A percentile compares a stretch with the other conserved stretches of the same genome.
Conservation (phyloP, 2,888 invertebrate species). For the Aphodius sticticus region DNA sequence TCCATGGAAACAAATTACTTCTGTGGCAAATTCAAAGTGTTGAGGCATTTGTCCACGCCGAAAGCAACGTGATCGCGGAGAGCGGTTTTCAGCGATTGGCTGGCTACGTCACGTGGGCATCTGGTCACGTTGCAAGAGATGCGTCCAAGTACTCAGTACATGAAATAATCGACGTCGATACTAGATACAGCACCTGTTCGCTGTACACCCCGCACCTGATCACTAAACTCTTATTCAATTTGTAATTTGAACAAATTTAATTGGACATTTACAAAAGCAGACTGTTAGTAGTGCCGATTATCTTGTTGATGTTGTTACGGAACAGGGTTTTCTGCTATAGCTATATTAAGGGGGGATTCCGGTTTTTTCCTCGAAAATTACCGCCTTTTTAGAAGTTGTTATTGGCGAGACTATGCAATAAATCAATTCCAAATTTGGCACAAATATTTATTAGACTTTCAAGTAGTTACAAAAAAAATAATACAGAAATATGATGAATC, state of each 20-base stretch:
- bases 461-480: too few species aligned
- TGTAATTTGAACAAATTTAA: neutral
- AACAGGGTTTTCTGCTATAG: too few species aligned
- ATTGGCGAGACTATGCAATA: too few species aligned
- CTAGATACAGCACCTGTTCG: neutral
- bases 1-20: conserved; percentile 17
- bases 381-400: too few species aligned
- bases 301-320: too few species aligned
- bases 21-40: neutral
- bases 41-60: conserved; percentile 27
- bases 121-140: conserved; percentile 54
- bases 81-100: conserved; percentile 48
- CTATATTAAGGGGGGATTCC: too few species aligned
- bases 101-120: conserved; percentile 46
- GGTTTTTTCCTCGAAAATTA: too few species aligned
- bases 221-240: neutral
- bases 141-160: conserved; percentile 39
- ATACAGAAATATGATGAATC: too few species aligned
- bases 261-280: too few species aligned
- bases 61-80: conserved; percentile 52
- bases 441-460: too few species aligned
- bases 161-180: conserved; percentile 8
- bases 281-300: too few species aligned
- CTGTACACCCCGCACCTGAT: neutral
- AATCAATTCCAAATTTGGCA: too few species aligned